Base-by-base conservation (phyloP, 1,140 invertebrate species). In the Zaprionus ghesquierei region DNA sequence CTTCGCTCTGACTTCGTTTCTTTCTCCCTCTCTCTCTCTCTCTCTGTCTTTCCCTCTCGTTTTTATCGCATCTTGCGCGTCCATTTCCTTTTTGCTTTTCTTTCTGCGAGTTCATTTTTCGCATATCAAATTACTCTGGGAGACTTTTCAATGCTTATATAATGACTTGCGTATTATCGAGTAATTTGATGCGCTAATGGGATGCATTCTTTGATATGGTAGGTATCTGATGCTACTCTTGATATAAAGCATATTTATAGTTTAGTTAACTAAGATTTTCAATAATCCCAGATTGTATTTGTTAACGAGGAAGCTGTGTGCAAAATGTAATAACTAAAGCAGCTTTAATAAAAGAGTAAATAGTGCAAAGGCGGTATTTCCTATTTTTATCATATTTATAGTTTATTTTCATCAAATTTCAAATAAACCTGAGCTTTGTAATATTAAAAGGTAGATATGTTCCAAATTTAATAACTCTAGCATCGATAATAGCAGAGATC, bases 21-120 rank as follows among this genome's bases (percentile, higher is more conserved):
- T 38, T 13, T 5, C 25, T n/a, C 35, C 15, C 15, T 15, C 15
- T 41, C 35, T 15, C 35, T 8, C 35, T 41, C 27, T 29, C 27
- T 29, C 3, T 29, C 27, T 29, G 3, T 15, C 8, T 41, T 41
- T 41, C 5, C 35, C 13, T 5, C n/a, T 38, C 27, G 6, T 41
- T 35, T 41, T 41, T 41, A 41, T 41, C 35, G 35, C n/a, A 44
- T 49, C 18, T 65, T n/a, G n/a, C n/a, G 20, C 46, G n/a, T 60
- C 15, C 0, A 33, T 49, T 58, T 41, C 35, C 35, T 41, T 68
- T 6, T 68, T 6, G 38, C 38, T 54, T 31, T 22, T 27, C 13
- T 13, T 54, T 35, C 41, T 46, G 10, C 22, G 41, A 46, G 15
- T 46, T 46, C 15, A 46, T 22, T 46, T 22, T 22, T 18, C 41